These are phyloP conservation scores for Ophthalmolycus amberensis DNA, from an alignment of 2,113 vertebrate genomes.

Conservation along the genomic window DNA sequence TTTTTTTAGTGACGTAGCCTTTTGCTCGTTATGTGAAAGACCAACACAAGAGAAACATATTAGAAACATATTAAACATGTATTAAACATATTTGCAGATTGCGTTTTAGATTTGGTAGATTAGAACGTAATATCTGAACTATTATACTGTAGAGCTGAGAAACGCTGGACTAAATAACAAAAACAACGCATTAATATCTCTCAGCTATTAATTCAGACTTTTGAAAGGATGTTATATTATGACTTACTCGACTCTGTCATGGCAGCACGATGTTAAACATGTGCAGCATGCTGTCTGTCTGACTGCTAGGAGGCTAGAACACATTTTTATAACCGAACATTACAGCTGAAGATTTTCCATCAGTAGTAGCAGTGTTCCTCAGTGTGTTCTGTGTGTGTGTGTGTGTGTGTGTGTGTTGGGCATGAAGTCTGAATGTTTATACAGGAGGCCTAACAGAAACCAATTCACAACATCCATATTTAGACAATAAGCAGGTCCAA, in stretches of 20 bases:
- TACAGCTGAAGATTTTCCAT: constrained; percentile 40
- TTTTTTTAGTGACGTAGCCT: background rate
- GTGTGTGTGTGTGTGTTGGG: constrained; percentile 33
- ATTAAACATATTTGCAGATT: background rate
- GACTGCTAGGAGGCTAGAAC: background rate
- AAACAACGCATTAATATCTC: background rate
- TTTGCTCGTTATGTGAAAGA: background rate
- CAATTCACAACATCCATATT: constrained; percentile 67
- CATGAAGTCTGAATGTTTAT: constrained; percentile 53
- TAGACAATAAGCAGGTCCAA: constrained; percentile 52
- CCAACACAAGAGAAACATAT: background rate
- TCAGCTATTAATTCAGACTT: background rate
- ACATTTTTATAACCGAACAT: constrained; percentile 8
- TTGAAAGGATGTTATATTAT: background rate
- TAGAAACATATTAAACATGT: background rate
- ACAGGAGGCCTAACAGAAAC: constrained; percentile 51
- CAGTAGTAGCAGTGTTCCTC: background rate
- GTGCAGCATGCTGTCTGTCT: background rate
- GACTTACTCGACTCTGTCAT: background rate
- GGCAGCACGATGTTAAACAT: constrained; percentile 11
- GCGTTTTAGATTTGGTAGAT: background rate
- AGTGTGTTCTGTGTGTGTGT: constrained; percentile 7
- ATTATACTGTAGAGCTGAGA: background rate
- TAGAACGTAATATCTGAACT: background rate
- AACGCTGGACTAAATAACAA: background rate